A percentile compares a stretch with the other conserved stretches of the same genome.
Conservation (phyloP, 2,797 vertebrate species). For the Diglossa cyanea region DNA sequence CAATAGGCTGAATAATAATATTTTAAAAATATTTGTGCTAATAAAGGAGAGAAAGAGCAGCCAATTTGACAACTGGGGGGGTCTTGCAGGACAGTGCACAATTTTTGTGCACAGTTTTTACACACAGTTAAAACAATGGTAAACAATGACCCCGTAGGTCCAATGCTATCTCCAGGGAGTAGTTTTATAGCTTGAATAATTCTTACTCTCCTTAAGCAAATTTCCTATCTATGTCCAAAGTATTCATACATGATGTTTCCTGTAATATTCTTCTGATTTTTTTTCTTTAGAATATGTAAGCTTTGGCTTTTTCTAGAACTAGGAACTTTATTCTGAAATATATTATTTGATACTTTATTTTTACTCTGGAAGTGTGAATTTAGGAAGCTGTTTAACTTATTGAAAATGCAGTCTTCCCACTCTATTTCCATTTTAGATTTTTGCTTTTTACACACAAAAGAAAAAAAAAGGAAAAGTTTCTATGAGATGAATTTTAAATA, state of each 20-base stretch:
- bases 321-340: background rate
- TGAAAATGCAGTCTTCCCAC: background rate
- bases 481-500: background rate
- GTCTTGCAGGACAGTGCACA: background rate
- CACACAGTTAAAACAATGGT: background rate
- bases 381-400: background rate
- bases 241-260: background rate
- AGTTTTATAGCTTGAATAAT: background rate
- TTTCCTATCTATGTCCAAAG: background rate
- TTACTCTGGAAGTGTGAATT: background rate
- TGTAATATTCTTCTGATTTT: background rate
- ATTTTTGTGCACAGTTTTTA: background rate
- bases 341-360: background rate
- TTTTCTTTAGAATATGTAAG: background rate
- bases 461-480: background rate
- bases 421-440: background rate
- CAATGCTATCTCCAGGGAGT: background rate
- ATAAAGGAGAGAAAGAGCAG: background rate
- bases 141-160: rapidly evolving
- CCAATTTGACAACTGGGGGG: rapidly evolving
- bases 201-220: background rate
- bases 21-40: background rate
- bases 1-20: background rate
- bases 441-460: background rate
- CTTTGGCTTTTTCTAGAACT: background rate